phyloP scores from a whole-genome alignment of 2,797 vertebrate genomes.

The Xenopus petersii region DNA sequence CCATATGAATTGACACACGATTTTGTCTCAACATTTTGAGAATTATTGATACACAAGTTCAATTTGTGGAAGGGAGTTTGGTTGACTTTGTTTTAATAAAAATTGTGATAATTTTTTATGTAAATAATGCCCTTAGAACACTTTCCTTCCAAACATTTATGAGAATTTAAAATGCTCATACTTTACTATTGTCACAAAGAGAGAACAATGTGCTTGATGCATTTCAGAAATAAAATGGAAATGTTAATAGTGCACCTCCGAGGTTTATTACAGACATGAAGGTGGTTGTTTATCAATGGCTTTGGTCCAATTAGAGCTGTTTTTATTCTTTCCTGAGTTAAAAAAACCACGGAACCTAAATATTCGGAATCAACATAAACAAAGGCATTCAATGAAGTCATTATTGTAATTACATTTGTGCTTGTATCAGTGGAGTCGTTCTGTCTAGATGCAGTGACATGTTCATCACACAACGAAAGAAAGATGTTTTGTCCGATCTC shows the following conservation, averaged over 20 bases:
- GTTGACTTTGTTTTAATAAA: no score
- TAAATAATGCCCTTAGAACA: no score
- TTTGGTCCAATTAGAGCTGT: slow-evolving; percentile 43
- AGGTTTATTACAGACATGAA: slow-evolving; percentile 36
- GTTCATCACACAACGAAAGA: slow-evolving; percentile 37
- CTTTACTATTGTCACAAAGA: no score
- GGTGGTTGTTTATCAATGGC: slow-evolving; percentile 47
- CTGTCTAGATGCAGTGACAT: slow-evolving; percentile 46
- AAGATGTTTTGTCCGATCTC: slow-evolving; percentile 40
- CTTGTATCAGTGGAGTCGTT: slow-evolving; percentile 46
- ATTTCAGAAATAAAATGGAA: slow-evolving; percentile 8
- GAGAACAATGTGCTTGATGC: no score
- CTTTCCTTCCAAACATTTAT: no score
- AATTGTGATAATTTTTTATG: no score
- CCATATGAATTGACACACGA: no score
- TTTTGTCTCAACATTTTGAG: no score
- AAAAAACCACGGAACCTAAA: slow-evolving; percentile 45
- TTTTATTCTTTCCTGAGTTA: slow-evolving; percentile 48
- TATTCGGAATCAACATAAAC: slow-evolving; percentile 49
- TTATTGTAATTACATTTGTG: slow-evolving; percentile 48
- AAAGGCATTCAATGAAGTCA: slow-evolving; percentile 48
- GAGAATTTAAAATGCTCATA: no score
- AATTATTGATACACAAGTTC: no score
- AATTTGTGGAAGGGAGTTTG: no score
- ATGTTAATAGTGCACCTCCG: slow-evolving; percentile 38